Conservation (phyloP, 1,140 invertebrate species). For the Listronotus bonariensis region DNA sequence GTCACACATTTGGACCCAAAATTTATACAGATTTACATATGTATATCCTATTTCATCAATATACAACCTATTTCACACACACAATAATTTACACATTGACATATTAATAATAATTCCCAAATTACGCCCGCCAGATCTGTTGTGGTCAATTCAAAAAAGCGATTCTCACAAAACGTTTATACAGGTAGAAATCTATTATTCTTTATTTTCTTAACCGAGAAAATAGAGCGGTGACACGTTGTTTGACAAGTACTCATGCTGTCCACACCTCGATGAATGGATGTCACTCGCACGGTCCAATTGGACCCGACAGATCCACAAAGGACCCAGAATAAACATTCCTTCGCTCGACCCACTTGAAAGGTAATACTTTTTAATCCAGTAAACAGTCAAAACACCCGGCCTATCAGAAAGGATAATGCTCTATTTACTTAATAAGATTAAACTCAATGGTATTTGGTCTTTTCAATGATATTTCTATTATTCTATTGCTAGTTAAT, state of each 20-base stretch:
- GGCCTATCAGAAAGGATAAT: constrained; percentile 32
- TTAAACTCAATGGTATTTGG: constrained; percentile 3
- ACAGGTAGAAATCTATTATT: constrained; percentile 22
- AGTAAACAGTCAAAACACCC: constrained; percentile 40
- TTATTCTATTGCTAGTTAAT: no score
- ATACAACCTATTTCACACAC: neutral
- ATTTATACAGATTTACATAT: no score
- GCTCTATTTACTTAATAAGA: constrained; percentile 27
- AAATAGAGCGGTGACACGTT: constrained; percentile 30
- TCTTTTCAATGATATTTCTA: neutral
- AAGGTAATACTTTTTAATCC: constrained; percentile 41
- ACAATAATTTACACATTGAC: constrained; percentile 5
- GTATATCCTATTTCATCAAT: no score
- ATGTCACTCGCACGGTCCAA: constrained; percentile 38
- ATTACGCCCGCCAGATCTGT: constrained; percentile 17
- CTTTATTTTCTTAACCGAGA: constrained; percentile 4
- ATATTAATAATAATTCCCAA: constrained; percentile 26
- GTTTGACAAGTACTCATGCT: constrained; percentile 44
- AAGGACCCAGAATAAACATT: constrained; percentile 34
- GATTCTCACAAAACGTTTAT: constrained; percentile 15
- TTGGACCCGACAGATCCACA: constrained; percentile 41
- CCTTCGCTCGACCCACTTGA: constrained; percentile 31
- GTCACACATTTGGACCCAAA: no score
- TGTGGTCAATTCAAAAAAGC: constrained; percentile 13
- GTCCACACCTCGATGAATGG: constrained; percentile 45